Evolutionary conservation across 2,113 vertebrate genomes (phyloP), one percentile per base, ranked within the genome.

Genomic region (Dolichotis patagonum): DNA sequence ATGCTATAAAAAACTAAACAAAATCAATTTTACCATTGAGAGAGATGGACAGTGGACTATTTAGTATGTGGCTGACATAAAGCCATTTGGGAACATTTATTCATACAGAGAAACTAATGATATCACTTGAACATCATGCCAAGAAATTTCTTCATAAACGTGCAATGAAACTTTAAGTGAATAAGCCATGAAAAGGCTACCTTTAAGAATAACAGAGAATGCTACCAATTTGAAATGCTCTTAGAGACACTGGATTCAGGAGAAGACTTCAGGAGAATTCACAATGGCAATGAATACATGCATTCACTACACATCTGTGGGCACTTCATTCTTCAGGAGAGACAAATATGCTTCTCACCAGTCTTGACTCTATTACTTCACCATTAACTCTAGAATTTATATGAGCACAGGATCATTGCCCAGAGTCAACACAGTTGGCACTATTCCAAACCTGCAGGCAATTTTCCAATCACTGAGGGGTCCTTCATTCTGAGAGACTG

Each of bases 91-190:
- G 83, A 96, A 56, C 87, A 97, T 96, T 97, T 94, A 95, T 73
- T 97, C 30, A 78, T 60, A 75, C 58, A 96, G 71, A 92, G n/a
- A 97, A 97, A 94, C 41, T 85, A 97, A 97, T 92, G 87, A 83
- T 93, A 83, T 96, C 88, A 96, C 77, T 97, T 75, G 24, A 97
- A 80, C 60, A 35, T 13, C 71, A 96, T 20, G 81, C 16, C 85
- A 97, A 96, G 54, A 3, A 85, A 60, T 95, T 85, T 67, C 35
- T 81, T 54, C 94, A 92, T 35, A 86, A 63, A 88, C 92, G 0
- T 28, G 94, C 96, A 97, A 95, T 75, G 49, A 97, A 96, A 78
- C 88, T 96, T 97, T 95, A 95, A 93, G 62, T 96, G 96, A 97
- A 93, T 97, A 88, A 97, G 46, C 58, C 84, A 86, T 54, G 82